Evolutionary conservation across 2,888 invertebrate genomes (phyloP), one percentile per base, ranked within the genome.

Genomic region (Stenodera caucasica): DNA sequence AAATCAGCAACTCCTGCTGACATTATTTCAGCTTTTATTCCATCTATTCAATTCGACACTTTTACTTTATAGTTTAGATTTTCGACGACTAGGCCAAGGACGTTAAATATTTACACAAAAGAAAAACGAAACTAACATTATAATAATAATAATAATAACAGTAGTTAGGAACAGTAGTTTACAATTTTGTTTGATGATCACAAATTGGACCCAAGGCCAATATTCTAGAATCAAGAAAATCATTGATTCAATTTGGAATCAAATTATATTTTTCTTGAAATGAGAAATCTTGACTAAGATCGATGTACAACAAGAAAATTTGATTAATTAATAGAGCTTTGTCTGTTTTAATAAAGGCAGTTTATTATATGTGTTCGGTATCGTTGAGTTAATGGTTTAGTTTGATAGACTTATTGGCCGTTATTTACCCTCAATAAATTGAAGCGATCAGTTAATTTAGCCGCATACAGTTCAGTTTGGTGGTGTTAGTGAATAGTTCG

Each of bases 341-440:
- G 52, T 52, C 52, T 32, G 32, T 15, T 60, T 60, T 57, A 61
- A 61, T 61, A 60, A 63, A 55, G 57, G 45, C 45, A 60, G 50
- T 66, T 54, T 66, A 68, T 68, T 62, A 70, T 54, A 54, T 53
- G 54, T 50, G 55, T 55, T 52, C 21, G 5, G 35, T 52, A 45
- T 56, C 53, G 56, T 53, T 45, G 53, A 60, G 53, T 70, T 70
- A 70, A 67, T 65, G 65, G 67, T 61, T 60, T 60, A 63, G 67
- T 68, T 70, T 77, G 79, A 78, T 78, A 78, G 79, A 79, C 78
- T 79, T 79, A 80, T 79, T 77, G 80, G 75, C 76, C 72, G 78
- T 78, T 78, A 79, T 78, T 78, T 77, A 77, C 75, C 75, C 74
- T 72, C 76, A 77, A 78, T 79, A 80, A 80, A 79, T 80, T 75